Conservation (phyloP, 2,888 invertebrate species). For the Philhelius pedissequus region DNA sequence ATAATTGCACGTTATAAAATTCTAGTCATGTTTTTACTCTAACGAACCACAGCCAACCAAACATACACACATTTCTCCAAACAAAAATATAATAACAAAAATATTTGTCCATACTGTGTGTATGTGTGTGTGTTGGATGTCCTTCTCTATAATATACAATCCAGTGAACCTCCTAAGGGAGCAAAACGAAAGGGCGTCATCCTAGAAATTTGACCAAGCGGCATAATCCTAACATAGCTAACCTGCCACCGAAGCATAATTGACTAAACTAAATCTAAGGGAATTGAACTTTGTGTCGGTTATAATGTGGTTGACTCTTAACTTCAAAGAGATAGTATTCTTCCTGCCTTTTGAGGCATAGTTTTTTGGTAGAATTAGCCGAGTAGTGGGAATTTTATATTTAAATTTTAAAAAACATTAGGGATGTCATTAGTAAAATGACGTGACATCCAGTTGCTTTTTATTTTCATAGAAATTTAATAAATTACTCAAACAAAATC, state of each 20-base stretch:
- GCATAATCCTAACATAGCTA: conserved; percentile 26
- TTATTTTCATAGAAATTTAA: not conserved
- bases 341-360: not conserved
- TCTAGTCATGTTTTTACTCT: conserved; percentile 61
- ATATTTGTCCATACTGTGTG: not conserved
- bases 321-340: conserved; percentile 5
- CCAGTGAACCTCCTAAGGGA: conserved; percentile 1
- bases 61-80: not conserved
- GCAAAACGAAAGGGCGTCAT: conserved; percentile 1
- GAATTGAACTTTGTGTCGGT: conserved; percentile 8
- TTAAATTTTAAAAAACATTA: not conserved
- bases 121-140: not conserved
- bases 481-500: too few relatives aligned
- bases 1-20: conserved; percentile 63
- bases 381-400: not conserved
- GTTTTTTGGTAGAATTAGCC: not conserved
- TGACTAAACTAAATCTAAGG: conserved; percentile 22
- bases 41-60: conserved; percentile 53
- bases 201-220: conserved; percentile 46
- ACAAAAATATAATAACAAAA: conserved; percentile 5
- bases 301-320: not conserved
- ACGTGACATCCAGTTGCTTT: not conserved
- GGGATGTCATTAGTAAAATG: not conserved
- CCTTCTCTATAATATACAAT: not conserved
- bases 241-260: conserved; percentile 23